Evolutionary conservation across 2,888 invertebrate genomes (phyloP).

Genomic region (Philaethria dido): DNA sequence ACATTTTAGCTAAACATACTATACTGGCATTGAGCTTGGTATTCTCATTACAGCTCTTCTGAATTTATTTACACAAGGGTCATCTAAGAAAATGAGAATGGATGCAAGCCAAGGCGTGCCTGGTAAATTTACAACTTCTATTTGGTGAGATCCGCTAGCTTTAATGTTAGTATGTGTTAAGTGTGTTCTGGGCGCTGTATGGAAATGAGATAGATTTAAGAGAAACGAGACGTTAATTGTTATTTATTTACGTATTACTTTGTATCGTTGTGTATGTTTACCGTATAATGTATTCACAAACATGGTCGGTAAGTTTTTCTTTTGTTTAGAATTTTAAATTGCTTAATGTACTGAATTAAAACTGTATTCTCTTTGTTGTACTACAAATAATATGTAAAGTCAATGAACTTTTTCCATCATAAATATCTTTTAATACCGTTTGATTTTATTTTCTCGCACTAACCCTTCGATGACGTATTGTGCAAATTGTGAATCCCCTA

Average conservation of each 20-base stretch:
- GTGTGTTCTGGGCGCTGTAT: constrained; percentile 17
- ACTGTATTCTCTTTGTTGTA: too few relatives aligned
- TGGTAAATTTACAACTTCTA: constrained; percentile 59
- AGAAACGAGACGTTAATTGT: background rate
- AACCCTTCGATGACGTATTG: constrained; percentile 23
- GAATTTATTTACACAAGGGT: constrained; percentile 65
- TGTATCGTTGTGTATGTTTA: background rate
- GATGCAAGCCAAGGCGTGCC: constrained; percentile 56
- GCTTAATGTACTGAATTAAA: too few relatives aligned
- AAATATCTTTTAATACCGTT: constrained; percentile 13
- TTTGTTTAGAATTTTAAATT: background rate
- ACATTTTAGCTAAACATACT: constrained; percentile 49
- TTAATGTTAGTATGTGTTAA: constrained; percentile 22
- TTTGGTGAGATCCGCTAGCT: constrained; percentile 40
- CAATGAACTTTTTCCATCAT: background rate
- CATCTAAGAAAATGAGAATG: constrained; percentile 69
- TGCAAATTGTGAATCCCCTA: constrained; percentile 35
- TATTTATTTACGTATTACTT: background rate
- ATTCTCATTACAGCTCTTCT: constrained; percentile 62
- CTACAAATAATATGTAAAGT: background rate
- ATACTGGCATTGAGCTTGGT: constrained; percentile 54
- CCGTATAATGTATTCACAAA: background rate
- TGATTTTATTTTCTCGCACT: constrained; percentile 25
- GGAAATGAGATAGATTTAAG: constrained; percentile 18
- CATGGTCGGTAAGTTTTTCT: background rate